Base-by-base conservation (phyloP, 2,888 invertebrate genomes). In the Arge pagana region DNA sequence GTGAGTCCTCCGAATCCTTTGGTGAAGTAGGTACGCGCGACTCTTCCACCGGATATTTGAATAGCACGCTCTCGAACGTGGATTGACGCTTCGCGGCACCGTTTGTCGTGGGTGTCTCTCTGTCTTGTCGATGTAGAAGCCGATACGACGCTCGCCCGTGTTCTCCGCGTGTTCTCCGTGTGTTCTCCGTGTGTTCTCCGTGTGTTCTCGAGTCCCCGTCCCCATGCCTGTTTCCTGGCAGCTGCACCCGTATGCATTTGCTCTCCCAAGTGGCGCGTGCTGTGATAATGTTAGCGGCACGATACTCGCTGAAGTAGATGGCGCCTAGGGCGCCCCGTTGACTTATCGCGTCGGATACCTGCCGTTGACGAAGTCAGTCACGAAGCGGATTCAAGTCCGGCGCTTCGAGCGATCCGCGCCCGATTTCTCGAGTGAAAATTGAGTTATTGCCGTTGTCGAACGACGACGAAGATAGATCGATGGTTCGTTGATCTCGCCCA, bases 21-120 rank as follows among this genome's bases (percentile, higher is more conserved):
- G n/a, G n/a, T n/a, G n/a, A n/a, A 31, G 45, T 45, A 45, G 31
- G 33, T 45, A 45, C 24, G 31, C 31, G 45, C 30, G 45, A 43
- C 23, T 45, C 35, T 45, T 45, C n/a, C 45, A 45, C 45, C 45
- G 45, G 45, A 45, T 45, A 33, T n/a, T n/a, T 45, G 45, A 45
- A 45, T 45, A 45, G 35, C 45, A 33, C 23, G n/a, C 10, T 31
- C 33, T 45, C 28, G 35, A 33, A 33, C 45, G 23, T 21, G 26
- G 45, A 45, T 45, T 33, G 45, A 45, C 45, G 45, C 33, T 35
- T 35, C 21, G 23, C 45, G 33, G 45, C 45, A n/a, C n/a, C n/a
- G n/a, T n/a, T n/a, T n/a, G 45, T 45, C 45, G 45, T 45, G 45
- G 45, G 45, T 35, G 45, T 45, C 45, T 45, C n/a, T n/a, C n/a